These are phyloP conservation scores for Drosophila setosimentum DNA, from an alignment of 2,888 invertebrate genomes.

Conservation along the genomic window DNA sequence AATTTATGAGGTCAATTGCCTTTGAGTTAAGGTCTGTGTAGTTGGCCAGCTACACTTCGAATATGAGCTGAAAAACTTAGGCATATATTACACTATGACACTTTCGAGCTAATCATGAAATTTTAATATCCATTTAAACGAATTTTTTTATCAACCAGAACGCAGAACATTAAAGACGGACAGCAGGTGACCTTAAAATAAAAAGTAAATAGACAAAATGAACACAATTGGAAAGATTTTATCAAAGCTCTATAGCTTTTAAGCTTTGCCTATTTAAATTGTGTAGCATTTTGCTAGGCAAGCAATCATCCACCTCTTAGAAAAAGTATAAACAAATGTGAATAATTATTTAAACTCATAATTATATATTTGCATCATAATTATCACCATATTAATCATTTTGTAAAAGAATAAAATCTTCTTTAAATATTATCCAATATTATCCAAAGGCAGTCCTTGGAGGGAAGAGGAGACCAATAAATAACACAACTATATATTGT, in stretches of 20 bases:
- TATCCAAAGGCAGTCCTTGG: not conserved
- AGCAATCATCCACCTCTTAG: not conserved
- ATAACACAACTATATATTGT: not conserved
- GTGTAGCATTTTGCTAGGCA: not conserved
- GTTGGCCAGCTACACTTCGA: slow-evolving; percentile 10
- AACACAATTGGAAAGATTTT: not conserved
- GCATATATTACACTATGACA: slow-evolving; percentile 1
- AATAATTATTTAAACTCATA: not conserved
- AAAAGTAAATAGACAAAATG: not conserved
- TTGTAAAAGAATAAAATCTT: not conserved
- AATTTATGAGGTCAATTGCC: slow-evolving; percentile 77
- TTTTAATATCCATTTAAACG: slow-evolving; percentile 8
- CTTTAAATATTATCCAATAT: not conserved
- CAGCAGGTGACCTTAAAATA: not conserved
- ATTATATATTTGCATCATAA: not conserved
- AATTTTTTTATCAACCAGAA: not conserved
- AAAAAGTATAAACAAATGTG: not conserved
- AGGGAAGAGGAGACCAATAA: not conserved
- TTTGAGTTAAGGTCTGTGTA: slow-evolving; percentile 11
- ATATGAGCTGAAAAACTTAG: not conserved
- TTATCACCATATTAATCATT: not conserved
- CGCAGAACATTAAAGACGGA: not conserved
- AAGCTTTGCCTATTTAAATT: not conserved
- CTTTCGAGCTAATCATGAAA: slow-evolving; percentile 5
- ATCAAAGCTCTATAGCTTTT: not conserved